These are phyloP conservation scores for Phortica magna DNA, from an alignment of 2,888 invertebrate species.

Conservation along the genomic window DNA sequence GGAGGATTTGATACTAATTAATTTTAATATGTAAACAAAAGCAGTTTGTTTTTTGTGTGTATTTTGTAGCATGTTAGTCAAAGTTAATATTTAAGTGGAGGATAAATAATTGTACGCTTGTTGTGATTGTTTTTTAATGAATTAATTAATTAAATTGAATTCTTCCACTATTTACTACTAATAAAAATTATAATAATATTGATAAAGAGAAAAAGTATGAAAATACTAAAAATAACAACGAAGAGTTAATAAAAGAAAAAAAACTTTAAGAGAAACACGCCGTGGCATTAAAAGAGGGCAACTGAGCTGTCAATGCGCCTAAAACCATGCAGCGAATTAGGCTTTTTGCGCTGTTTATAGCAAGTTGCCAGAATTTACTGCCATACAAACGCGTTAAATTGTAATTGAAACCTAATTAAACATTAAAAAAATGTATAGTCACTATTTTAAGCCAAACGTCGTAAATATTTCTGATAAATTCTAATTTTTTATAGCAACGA, in stretches of 20 bases:
- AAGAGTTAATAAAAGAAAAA: conserved; percentile 56
- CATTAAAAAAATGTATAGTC: conserved; percentile 76
- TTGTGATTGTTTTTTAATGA: conserved; percentile 72
- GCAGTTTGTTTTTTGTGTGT: not conserved
- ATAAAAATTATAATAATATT: conserved; percentile 40
- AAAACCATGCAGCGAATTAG: conserved; percentile 62
- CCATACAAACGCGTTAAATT: conserved; percentile 54
- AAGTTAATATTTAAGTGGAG: conserved; percentile 60
- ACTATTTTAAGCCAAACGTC: conserved; percentile 76
- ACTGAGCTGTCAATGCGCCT: conserved; percentile 52
- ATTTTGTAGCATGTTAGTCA: conserved; percentile 71
- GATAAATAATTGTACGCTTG: conserved; percentile 55
- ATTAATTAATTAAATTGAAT: conserved; percentile 62
- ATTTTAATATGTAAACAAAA: conserved; percentile 27
- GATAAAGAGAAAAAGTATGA: conserved; percentile 49
- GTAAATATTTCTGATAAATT: conserved; percentile 36
- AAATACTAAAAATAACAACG: conserved; percentile 55
- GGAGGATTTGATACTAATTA: conserved; percentile 75
- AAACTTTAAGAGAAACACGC: conserved; percentile 39
- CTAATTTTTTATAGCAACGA: conserved; percentile 59
- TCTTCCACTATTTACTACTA: conserved; percentile 66
- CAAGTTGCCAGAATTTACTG: conserved; percentile 34
- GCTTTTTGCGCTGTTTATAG: conserved; percentile 54
- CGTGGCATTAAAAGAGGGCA: not conserved
- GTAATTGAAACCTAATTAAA: conserved; percentile 63